A percentile compares a stretch with the other conserved stretches of the same genome.
Conservation (phyloP, 2,888 invertebrate genomes). For the Timema podura region DNA sequence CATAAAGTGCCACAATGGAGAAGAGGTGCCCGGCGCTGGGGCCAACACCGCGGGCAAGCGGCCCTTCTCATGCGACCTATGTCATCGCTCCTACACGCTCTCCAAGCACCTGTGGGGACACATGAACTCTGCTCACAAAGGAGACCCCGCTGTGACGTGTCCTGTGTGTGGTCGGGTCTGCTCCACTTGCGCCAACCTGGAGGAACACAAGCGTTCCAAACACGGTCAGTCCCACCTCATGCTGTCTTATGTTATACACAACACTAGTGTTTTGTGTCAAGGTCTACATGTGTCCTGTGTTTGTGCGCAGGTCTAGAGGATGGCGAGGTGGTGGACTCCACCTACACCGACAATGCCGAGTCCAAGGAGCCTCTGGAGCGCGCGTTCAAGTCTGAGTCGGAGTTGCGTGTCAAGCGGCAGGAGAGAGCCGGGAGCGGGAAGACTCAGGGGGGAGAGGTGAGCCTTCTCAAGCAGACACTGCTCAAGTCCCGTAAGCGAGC, state of each 20-base stretch:
- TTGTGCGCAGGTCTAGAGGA: too few relatives aligned
- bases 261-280: too few relatives aligned
- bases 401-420: too few relatives aligned
- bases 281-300: too few relatives aligned
- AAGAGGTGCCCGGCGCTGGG: conserved; percentile 17
- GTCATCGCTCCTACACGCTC: conserved; percentile 56
- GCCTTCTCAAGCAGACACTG: conserved; percentile 26
- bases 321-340: too few relatives aligned
- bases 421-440: neutral
- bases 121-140: conserved; percentile 56
- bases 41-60: conserved; percentile 34
- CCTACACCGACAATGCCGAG: too few relatives aligned
- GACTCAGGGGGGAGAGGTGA: conserved; percentile 1
- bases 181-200: conserved; percentile 46
- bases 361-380: too few relatives aligned
- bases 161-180: conserved; percentile 50
- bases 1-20: conserved; percentile 45
- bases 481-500: conserved; percentile 3
- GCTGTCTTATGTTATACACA: too few relatives aligned
- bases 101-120: conserved; percentile 60
- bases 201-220: conserved; percentile 46
- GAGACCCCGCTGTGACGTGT: conserved; percentile 56
- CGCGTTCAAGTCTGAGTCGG: too few relatives aligned
- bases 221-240: conserved; percentile 36
- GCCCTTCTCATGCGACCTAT: conserved; percentile 53